phyloP scores from a whole-genome alignment of 2,113 vertebrate species.

The Zonotrichia leucophrys region DNA sequence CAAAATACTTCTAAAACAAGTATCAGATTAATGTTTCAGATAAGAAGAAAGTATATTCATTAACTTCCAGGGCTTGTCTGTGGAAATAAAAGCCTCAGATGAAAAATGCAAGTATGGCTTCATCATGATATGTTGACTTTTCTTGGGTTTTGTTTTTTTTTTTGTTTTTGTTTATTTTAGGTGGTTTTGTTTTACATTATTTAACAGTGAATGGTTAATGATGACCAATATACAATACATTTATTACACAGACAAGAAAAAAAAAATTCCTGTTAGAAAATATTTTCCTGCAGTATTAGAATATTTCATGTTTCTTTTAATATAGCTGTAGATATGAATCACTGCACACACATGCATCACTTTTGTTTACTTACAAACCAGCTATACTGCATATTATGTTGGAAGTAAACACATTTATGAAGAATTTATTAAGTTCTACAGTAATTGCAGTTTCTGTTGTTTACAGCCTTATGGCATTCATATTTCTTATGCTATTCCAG shows the following conservation, averaged over 20 bases:
- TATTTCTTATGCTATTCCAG: neutral
- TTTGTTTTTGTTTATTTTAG: neutral
- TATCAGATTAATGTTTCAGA: conserved; percentile 32
- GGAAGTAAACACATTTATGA: neutral
- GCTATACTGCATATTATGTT: neutral
- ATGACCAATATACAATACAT: neutral
- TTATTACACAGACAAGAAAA: neutral
- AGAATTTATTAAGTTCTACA: neutral
- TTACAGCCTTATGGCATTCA: neutral
- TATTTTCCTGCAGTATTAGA: neutral
- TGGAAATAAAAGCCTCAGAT: neutral
- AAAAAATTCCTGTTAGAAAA: neutral
- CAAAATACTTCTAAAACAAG: conserved; percentile 27
- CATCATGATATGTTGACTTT: neutral
- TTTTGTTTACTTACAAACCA: neutral
- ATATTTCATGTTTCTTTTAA: neutral
- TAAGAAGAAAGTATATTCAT: conserved; percentile 23
- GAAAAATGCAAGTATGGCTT: neutral
- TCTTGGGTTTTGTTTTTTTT: neutral
- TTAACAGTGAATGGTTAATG: neutral
- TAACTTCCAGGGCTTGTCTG: neutral
- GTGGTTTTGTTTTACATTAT: neutral
- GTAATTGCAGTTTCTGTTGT: neutral
- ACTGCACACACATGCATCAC: neutral
- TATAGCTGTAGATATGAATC: neutral